phyloP scores from a whole-genome alignment of 2,888 invertebrate genomes.

The Cataglyphis livida region DNA sequence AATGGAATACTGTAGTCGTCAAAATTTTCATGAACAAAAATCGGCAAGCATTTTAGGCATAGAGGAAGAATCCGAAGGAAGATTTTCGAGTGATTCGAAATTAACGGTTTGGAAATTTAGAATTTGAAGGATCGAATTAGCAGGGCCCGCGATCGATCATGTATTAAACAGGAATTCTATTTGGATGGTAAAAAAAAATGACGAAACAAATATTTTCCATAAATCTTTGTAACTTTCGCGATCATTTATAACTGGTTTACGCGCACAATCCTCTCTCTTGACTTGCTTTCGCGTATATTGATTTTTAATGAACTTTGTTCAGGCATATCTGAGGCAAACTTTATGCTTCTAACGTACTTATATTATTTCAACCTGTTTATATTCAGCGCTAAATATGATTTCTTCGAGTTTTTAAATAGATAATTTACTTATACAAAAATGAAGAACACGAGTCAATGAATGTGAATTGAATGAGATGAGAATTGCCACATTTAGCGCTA shows the following conservation, averaged over 20 bases:
- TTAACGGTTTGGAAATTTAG: slow-evolving; percentile 8
- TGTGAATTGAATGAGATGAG: background rate
- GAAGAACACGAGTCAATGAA: background rate
- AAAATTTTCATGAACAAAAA: slow-evolving; percentile 14
- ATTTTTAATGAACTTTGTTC: slow-evolving; percentile 33
- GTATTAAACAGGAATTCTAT: slow-evolving; percentile 4
- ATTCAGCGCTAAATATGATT: slow-evolving; percentile 27
- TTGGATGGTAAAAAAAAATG: background rate
- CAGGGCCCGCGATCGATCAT: slow-evolving; percentile 29
- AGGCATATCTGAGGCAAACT: slow-evolving; percentile 2
- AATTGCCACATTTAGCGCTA: slow-evolving; percentile 26
- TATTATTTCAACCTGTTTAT: slow-evolving; percentile 9
- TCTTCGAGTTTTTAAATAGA: background rate
- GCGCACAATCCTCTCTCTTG: slow-evolving; percentile 3
- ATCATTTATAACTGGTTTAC: slow-evolving; percentile 19
- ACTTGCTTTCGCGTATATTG: slow-evolving; percentile 16
- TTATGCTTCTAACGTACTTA: slow-evolving; percentile 26
- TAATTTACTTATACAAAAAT: background rate
- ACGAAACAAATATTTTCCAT: slow-evolving; percentile 23
- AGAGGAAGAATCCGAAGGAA: slow-evolving; percentile 9
- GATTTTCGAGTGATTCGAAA: slow-evolving; percentile 11
- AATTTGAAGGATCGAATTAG: slow-evolving; percentile 51
- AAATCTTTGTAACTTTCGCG: slow-evolving; percentile 26
- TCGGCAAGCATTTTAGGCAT: slow-evolving; percentile 2
- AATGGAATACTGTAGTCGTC: slow-evolving; percentile 38